Percentiles rank a stretch among this genome's conserved stretches.
Conservation (phyloP, 2,113 vertebrate genomes). For the Zapornia atra region DNA sequence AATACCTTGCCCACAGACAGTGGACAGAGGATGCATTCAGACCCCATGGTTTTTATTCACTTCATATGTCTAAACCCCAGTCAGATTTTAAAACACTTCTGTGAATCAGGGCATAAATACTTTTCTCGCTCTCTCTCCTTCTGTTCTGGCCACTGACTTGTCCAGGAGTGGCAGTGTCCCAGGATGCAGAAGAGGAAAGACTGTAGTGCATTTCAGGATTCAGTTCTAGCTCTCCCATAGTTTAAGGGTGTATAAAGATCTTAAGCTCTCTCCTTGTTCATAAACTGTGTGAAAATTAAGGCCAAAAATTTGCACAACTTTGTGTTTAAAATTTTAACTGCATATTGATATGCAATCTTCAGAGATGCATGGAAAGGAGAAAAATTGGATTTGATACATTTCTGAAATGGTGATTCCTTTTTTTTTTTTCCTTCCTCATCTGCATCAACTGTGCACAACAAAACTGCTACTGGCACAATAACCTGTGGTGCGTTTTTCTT, state of each 20-base stretch:
- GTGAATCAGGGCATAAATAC: not conserved
- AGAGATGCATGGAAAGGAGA: not conserved
- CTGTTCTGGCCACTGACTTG: not conserved
- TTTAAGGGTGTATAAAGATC: not conserved
- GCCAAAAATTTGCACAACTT: not conserved
- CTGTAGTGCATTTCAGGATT: not conserved
- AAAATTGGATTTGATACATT: not conserved
- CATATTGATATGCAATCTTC: not conserved
- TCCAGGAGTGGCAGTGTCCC: not conserved
- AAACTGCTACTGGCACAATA: not conserved
- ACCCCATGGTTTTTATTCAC: not conserved
- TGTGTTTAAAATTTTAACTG: not conserved
- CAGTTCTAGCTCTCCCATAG: not conserved
- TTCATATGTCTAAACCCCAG: not conserved
- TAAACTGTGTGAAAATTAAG: not conserved
- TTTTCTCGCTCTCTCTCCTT: not conserved
- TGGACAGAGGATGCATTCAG: not conserved
- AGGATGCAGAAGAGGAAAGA: not conserved
- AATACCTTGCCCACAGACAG: not conserved
- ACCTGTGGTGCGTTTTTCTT: not conserved
- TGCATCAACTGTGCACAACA: not conserved
- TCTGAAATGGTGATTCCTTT: not conserved
- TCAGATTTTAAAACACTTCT: not conserved
- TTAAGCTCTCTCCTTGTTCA: not conserved
- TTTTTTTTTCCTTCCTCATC: not conserved